Conservation (phyloP, 1,140 invertebrate genomes). For the Chironomus tepperi region DNA sequence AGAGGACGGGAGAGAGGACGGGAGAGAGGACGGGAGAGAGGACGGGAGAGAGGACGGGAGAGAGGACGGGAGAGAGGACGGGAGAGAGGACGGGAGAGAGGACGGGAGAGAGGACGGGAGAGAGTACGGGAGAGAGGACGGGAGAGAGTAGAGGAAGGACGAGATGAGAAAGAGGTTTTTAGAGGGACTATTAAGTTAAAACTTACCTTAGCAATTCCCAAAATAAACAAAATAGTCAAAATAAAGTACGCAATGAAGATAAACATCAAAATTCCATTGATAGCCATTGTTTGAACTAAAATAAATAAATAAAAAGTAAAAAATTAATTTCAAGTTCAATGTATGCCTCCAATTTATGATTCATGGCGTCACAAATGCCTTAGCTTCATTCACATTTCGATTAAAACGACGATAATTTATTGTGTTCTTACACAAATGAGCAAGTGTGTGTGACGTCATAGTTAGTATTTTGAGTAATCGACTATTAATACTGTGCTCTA, state of each 20-base stretch:
- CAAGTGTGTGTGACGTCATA: background rate
- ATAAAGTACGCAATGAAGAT: background rate
- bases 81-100: no score
- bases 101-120: no score
- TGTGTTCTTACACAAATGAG: background rate
- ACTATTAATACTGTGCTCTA: no score
- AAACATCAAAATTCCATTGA: conserved; percentile 4
- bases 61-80: no score
- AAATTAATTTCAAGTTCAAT: background rate
- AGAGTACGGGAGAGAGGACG: no score
- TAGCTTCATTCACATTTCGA: background rate
- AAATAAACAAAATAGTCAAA: background rate
- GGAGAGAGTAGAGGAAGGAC: no score
- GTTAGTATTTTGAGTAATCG: no score
- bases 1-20: no score
- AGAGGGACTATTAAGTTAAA: background rate
- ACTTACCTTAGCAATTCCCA: background rate
- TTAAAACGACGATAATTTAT: background rate
- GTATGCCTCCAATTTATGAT: background rate
- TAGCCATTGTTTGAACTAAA: background rate
- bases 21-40: no score
- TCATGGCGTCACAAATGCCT: background rate
- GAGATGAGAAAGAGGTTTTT: no score
- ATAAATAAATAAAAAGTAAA: background rate
- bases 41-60: no score